Evolutionary conservation across 2,888 invertebrate species (phyloP).

Genomic region (Nipponacmea schrenckii): DNA sequence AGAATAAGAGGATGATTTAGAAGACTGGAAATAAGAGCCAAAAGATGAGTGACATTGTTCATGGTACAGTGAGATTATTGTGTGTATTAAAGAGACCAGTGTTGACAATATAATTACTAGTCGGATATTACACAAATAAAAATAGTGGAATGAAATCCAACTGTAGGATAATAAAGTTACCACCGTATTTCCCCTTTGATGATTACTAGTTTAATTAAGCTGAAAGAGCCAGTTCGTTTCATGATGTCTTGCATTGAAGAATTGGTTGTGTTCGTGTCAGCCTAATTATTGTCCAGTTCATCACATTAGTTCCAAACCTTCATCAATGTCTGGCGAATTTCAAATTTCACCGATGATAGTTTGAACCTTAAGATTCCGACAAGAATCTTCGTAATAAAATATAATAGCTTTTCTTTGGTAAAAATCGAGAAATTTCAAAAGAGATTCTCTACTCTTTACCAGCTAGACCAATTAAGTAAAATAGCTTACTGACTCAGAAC

Average conservation of each 20-base stretch:
- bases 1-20: too few relatives aligned
- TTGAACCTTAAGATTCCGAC: too few relatives aligned
- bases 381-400: too few relatives aligned
- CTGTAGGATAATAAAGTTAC: background rate
- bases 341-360: too few relatives aligned
- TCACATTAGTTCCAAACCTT: background rate
- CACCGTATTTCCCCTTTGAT: slow-evolving; percentile 5
- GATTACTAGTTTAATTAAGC: slow-evolving; percentile 2
- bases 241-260: background rate
- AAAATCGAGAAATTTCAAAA: too few relatives aligned
- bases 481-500: too few relatives aligned
- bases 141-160: background rate
- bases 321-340: too few relatives aligned
- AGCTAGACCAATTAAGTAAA: too few relatives aligned
- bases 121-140: background rate
- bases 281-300: slow-evolving; percentile 7
- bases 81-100: background rate
- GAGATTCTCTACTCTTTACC: too few relatives aligned
- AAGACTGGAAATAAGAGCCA: too few relatives aligned
- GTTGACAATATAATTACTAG: slow-evolving; percentile 4
- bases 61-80: background rate
- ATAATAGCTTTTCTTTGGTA: too few relatives aligned
- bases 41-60: background rate
- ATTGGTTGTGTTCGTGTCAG: background rate
- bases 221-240: background rate